A percentile compares a stretch with the other conserved stretches of the same genome.
phyloP scores from a whole-genome alignment of 2,113 vertebrate species.

The Propithecus coquereli region DNA sequence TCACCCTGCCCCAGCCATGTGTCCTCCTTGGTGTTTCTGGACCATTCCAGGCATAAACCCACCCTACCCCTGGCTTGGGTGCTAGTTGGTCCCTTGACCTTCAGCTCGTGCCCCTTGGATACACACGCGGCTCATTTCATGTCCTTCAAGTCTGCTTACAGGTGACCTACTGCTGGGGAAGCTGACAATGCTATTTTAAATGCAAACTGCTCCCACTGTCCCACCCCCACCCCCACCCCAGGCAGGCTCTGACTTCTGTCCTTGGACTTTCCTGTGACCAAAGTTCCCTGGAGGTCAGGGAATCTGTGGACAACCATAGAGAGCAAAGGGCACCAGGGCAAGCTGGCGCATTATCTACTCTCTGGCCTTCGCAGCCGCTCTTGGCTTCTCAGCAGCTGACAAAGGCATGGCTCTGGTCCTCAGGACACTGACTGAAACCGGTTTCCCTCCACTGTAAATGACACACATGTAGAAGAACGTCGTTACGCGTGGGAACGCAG shows the following conservation, averaged over 20 bases:
- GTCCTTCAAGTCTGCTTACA: neutral
- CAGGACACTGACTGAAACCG: fast-evolving
- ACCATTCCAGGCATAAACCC: neutral
- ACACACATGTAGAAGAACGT: neutral
- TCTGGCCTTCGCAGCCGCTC: neutral
- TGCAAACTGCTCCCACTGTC: neutral
- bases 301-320: neutral
- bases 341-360: fast-evolving
- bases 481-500: neutral
- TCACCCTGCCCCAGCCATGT: neutral
- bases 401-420: neutral
- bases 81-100: too few relatives aligned
- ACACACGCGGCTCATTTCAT: neutral
- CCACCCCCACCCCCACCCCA: fast-evolving
- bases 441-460: neutral
- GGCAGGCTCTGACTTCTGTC: neutral
- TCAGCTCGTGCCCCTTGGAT: neutral
- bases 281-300: neutral
- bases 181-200: neutral
- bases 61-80: neutral
- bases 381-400: neutral
- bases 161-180: neutral
- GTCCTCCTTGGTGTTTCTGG: neutral
- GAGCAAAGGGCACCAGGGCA: neutral
- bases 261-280: neutral